Evolutionary conservation across 2,113 vertebrate genomes (phyloP), one percentile per base, ranked within the genome.

Genomic region (Dicentrarchus labrax): DNA sequence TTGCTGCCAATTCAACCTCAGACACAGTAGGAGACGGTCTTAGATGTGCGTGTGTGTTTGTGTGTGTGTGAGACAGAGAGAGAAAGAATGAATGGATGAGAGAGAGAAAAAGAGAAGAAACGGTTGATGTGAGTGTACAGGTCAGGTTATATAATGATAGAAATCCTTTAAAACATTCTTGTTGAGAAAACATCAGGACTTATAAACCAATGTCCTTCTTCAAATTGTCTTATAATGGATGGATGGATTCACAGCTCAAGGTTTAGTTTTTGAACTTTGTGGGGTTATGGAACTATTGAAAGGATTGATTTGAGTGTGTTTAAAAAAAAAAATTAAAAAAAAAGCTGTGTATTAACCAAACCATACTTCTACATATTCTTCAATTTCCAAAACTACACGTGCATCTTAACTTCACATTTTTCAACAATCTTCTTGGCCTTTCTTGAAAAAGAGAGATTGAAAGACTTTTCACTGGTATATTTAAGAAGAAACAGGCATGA

Each of bases 1-100:
- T 54, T 67, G 62, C 47, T 62, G 62, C 51, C 72, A 70, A 80
- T 56, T 85, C 56, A 72, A 59, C 22, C 51, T 74, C 36, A 38
- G 71, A 73, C 57, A 66, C 71, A 67, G 61, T 17, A 5, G 59
- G 72, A 80, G 16, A 76, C 10, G 30, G 53, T 60, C 61, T 57
- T 47, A 74, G 43, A 57, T 59, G 80, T 65, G 36, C 66, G 43
- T 68, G 39, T 60, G 10, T 47, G 16, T 38, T 12, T n/a, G 71
- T 61, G 53, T 60, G 56, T 15, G 2, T 30, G 56, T 1, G 39
- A 1, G 6, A 21, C 13, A 10, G 4, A 6, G 5, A 10, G 4
- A 5, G 1, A 7, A 15, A 13, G 39, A 8, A 30, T 30, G 30
- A 30, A 30, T 30, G 30, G 4, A 30, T 30, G 17, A 36, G 57